Conservation (phyloP, 23 tunicate species). For the Halocynthia aurantium region DNA sequence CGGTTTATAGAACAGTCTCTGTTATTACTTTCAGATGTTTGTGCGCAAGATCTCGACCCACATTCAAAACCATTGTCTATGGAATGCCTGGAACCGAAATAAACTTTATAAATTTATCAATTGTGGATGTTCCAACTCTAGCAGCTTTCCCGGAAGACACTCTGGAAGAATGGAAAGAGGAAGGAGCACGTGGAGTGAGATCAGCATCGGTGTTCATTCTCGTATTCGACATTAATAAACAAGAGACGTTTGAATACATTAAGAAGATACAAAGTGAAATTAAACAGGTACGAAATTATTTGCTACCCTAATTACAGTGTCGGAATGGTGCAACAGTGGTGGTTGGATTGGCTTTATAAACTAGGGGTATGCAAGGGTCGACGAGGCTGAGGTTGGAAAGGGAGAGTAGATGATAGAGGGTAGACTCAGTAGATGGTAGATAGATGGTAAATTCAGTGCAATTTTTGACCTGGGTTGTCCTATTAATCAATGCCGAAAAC, state of each 20-base stretch:
- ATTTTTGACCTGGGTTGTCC: neutral
- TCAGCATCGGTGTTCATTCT: constrained; percentile 59
- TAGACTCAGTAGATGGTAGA: too few relatives aligned
- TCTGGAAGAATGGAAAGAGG: constrained; percentile 52
- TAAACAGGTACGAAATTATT: constrained; percentile 13
- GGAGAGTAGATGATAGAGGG: too few relatives aligned
- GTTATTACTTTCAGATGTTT: constrained; percentile 12
- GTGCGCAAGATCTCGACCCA: constrained; percentile 12
- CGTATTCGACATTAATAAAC: constrained; percentile 57
- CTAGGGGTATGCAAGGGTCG: neutral
- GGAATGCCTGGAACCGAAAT: neutral
- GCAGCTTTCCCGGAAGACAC: constrained; percentile 46
- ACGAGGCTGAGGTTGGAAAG: too few relatives aligned
- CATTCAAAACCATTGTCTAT: constrained; percentile 1
- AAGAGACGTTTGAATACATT: constrained; percentile 34
- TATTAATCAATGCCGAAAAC: neutral
- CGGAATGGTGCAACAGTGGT: too few relatives aligned
- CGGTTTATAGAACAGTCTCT: too few relatives aligned
- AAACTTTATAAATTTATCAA: constrained; percentile 22
- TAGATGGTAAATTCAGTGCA: constrained; percentile 4
- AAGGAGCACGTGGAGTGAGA: constrained; percentile 54
- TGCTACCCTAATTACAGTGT: neutral
- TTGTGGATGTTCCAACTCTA: constrained; percentile 51
- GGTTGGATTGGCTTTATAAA: too few relatives aligned
- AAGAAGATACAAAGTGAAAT: constrained; percentile 31